Conservation (phyloP, 2,888 invertebrate genomes). For the Encarsia formosa region DNA sequence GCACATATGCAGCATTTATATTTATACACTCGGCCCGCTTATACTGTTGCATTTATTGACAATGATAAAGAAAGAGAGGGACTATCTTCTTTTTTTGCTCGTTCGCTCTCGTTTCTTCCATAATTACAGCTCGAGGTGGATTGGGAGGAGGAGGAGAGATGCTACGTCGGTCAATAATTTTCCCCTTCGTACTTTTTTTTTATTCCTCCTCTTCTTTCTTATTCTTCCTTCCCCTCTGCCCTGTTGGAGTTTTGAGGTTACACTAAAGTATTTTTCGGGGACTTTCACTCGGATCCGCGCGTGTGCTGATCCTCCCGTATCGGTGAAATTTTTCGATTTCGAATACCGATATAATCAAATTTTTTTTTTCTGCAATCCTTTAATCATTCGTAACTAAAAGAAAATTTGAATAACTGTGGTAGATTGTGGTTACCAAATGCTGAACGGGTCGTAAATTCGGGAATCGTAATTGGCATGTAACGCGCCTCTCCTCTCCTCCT, state of each 20-base stretch:
- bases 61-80: constrained; percentile 4
- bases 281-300: constrained; percentile 2
- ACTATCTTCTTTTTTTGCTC: too few relatives aligned
- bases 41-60: constrained; percentile 17
- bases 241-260: neutral
- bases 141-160: too few relatives aligned
- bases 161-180: neutral
- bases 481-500: too few relatives aligned
- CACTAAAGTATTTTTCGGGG: neutral
- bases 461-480: too few relatives aligned
- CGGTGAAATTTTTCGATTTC: neutral
- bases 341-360: constrained; percentile 3
- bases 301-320: too few relatives aligned
- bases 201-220: neutral
- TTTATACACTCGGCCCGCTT: neutral
- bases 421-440: too few relatives aligned
- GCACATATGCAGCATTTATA: constrained; percentile 4
- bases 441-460: too few relatives aligned
- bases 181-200: neutral
- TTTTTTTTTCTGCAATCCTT: too few relatives aligned
- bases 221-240: neutral
- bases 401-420: too few relatives aligned
- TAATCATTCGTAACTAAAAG: too few relatives aligned
- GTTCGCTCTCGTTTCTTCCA: too few relatives aligned
- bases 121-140: too few relatives aligned